Evolutionary conservation across 2,797 vertebrate genomes (phyloP), one percentile per base, ranked within the genome.

Genomic region (Natrix natrix): DNA sequence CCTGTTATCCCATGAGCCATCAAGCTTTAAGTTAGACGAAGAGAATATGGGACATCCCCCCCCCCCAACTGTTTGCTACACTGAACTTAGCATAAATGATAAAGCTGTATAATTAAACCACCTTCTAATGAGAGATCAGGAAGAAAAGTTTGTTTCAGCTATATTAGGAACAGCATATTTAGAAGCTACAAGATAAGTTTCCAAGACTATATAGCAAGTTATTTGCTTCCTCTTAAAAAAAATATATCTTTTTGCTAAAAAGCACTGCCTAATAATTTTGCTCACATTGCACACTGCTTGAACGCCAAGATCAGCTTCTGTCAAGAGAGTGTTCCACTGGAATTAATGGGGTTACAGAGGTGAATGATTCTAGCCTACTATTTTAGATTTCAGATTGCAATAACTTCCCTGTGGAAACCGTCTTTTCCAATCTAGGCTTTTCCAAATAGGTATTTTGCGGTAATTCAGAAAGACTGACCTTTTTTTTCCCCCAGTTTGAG

Each of bases 1-100:
- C 37, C 6, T 7, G 12, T 54, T 78, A 48, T 7, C 14, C 13
- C 66, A 63, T 48, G 59, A 54, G 17, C n/a, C 32, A 63, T 69
- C 94, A 83, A 24, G 61, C 91, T 92, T 90, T 94, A 69, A 94
- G 92, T 90, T 90, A 74, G 95, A 87, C 22, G 87, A 91, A 89
- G 55, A 92, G 59, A 94, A 60, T 66, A 57, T n/a, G 5, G 28
- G 37, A 20, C 22, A 57, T 54, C 86, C 54, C 24, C 61, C 69
- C 63, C 57, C 61, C 69, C 63, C 57, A 83, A 63, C 32, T 48
- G 28, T 26, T 78, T 37, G 26, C 48, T 86, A 61, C 48, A 37
- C 11, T 8, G 63, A 78, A 20, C 57, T 26, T 32, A 32, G 20
- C 14, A 91, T 37, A 59, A 89, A 87, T 91, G 89, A 69, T 8